phyloP scores from a whole-genome alignment of 2,888 invertebrate genomes.

The Oscheius sp. region DNA sequence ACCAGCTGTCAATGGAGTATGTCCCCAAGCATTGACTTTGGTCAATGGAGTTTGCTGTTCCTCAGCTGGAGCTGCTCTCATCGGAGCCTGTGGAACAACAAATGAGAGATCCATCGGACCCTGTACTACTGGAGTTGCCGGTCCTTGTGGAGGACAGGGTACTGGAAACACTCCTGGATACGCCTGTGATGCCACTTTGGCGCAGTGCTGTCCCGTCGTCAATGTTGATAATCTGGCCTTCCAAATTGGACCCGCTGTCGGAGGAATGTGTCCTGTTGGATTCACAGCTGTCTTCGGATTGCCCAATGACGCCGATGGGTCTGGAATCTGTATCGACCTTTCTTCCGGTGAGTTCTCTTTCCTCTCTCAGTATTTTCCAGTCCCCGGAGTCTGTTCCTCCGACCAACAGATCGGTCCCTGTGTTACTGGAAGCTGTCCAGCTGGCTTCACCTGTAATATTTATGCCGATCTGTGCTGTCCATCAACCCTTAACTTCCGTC shows the following conservation, averaged over 20 bases:
- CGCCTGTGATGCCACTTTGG: constrained; percentile 50
- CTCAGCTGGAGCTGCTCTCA: constrained; percentile 33
- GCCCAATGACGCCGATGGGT: constrained; percentile 31
- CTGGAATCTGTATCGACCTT: constrained; percentile 52
- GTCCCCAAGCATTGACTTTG: constrained; percentile 61
- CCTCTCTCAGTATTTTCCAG: constrained; percentile 27
- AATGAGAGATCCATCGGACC: constrained; percentile 28
- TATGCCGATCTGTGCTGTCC: constrained; percentile 49
- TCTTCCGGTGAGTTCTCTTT: constrained; percentile 42
- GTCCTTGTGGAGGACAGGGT: constrained; percentile 29
- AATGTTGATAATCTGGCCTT: constrained; percentile 25
- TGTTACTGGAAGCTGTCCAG: constrained; percentile 50
- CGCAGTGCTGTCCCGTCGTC: constrained; percentile 57
- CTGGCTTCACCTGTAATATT: constrained; percentile 54
- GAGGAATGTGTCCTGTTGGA: constrained; percentile 55
- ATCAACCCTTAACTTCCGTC: constrained; percentile 38
- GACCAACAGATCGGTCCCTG: constrained; percentile 55
- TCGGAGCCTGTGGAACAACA: constrained; percentile 8
- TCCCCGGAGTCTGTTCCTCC: constrained; percentile 49
- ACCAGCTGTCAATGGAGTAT: constrained; percentile 44
- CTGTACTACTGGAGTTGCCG: constrained; percentile 40
- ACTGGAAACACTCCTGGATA: constrained; percentile 44
- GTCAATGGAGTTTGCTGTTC: constrained; percentile 66
- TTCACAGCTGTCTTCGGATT: constrained; percentile 47
- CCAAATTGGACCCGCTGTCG: constrained; percentile 52